These are phyloP conservation scores for Noturus placidus DNA, from an alignment of 2,113 vertebrate genomes.

Conservation along the genomic window DNA sequence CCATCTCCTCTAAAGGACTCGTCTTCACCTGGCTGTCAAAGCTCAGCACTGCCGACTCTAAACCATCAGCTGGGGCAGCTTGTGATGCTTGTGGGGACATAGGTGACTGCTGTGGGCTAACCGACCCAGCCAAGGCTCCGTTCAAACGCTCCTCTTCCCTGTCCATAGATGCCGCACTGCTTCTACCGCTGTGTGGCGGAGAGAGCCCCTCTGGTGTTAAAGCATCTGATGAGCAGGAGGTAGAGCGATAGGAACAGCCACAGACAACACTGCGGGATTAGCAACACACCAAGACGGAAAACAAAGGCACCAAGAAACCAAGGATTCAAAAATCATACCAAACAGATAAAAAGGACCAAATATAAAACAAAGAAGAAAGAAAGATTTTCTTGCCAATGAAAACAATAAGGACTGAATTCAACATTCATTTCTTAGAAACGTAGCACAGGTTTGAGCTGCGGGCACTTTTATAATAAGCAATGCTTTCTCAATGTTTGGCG, in stretches of 20 bases:
- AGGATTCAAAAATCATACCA: conserved; percentile 34
- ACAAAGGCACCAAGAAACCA: conserved; percentile 45
- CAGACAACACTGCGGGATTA: conserved; percentile 57
- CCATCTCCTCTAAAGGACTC: conserved; percentile 45
- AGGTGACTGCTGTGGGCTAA: conserved; percentile 47
- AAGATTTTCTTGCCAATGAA: conserved; percentile 26
- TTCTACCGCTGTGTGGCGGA: conserved; percentile 50
- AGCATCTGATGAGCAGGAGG: conserved; percentile 54
- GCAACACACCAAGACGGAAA: conserved; percentile 47
- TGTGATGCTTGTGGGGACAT: conserved; percentile 31
- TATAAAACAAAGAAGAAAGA: conserved; percentile 41
- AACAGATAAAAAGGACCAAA: conserved; percentile 27
- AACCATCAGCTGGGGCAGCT: background rate
- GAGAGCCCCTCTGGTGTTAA: conserved; percentile 40
- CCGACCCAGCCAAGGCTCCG: conserved; percentile 30
- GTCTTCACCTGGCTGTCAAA: conserved; percentile 40
- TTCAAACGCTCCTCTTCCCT: conserved; percentile 42
- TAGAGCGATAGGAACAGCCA: conserved; percentile 57
- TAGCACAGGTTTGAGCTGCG: conserved; percentile 22
- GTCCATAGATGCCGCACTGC: conserved; percentile 39
- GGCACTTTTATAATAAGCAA: conserved; percentile 51
- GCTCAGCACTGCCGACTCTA: background rate
- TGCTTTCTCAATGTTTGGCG: conserved; percentile 29
- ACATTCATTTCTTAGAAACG: conserved; percentile 32
- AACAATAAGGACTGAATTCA: conserved; percentile 30